These are phyloP conservation scores for Cercopithecus mona DNA, from an alignment of 2,113 vertebrate genomes.

Conservation along the genomic window DNA sequence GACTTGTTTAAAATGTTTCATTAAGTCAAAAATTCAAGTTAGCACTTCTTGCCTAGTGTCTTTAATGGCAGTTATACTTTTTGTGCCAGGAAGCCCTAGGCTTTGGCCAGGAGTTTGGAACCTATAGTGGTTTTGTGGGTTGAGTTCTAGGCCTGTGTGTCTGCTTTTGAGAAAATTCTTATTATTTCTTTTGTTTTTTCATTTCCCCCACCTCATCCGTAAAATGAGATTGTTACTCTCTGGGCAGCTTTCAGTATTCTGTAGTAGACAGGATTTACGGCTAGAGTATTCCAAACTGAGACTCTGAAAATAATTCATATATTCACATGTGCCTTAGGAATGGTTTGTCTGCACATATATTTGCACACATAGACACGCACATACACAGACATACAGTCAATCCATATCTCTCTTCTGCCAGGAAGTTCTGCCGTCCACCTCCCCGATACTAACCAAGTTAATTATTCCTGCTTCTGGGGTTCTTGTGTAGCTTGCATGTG, in stretches of 20 bases:
- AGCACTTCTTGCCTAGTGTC: neutral
- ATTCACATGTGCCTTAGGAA: neutral
- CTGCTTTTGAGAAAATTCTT: neutral
- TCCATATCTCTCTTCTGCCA: too few species aligned
- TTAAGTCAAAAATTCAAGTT: neutral
- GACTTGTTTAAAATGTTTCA: neutral
- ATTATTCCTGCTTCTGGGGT: neutral
- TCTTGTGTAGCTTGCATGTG: neutral
- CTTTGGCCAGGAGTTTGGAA: neutral
- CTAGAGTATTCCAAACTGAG: neutral
- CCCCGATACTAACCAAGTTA: neutral
- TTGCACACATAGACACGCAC: neutral
- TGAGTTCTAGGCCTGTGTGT: neutral
- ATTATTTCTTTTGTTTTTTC: neutral
- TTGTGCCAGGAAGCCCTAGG: neutral
- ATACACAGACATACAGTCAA: too few species aligned
- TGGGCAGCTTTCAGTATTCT: neutral
- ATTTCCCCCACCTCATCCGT: neutral
- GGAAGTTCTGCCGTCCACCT: neutral
- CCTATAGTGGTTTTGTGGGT: neutral
- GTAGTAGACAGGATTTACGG: neutral
- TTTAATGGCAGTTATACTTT: neutral
- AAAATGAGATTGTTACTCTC: neutral
- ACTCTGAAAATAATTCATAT: rapidly evolving
- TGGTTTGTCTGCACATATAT: rapidly evolving